phyloP scores from a whole-genome alignment of 2,113 vertebrate genomes.

The Merops nubicus region DNA sequence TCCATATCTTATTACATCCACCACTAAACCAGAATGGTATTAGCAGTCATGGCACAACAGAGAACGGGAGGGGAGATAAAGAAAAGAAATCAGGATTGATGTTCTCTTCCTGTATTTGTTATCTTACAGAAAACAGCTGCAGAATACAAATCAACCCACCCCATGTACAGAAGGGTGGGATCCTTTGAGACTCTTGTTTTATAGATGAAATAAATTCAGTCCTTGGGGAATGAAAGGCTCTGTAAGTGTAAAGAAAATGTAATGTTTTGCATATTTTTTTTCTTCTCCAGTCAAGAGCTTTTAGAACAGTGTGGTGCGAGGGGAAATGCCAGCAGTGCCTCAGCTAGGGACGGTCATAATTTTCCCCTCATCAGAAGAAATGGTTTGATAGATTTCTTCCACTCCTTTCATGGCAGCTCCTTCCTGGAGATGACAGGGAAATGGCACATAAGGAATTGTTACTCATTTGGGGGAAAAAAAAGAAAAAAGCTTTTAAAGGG shows the following conservation, averaged over 20 bases:
- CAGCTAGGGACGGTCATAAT: neutral
- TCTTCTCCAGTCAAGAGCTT: neutral
- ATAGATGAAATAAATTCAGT: constrained; percentile 8
- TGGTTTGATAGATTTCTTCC: neutral
- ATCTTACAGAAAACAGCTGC: constrained; percentile 40
- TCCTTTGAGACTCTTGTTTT: neutral
- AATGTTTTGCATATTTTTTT: neutral
- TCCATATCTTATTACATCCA: constrained; percentile 44
- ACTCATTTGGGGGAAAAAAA: neutral
- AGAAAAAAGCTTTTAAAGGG: neutral
- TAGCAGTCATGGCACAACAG: constrained; percentile 51
- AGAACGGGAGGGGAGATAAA: constrained; percentile 50
- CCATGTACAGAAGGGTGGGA: neutral
- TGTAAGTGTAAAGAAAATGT: neutral
- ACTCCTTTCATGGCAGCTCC: neutral
- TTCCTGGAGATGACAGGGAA: neutral
- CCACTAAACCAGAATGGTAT: constrained; percentile 39
- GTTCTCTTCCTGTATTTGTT: constrained; percentile 63
- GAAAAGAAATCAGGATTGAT: constrained; percentile 56
- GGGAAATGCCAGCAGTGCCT: neutral
- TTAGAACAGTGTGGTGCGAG: neutral
- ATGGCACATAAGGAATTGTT: neutral
- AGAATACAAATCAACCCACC: constrained; percentile 61
- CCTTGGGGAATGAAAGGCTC: neutral
- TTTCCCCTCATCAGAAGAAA: neutral